phyloP scores from a whole-genome alignment of 2,888 invertebrate species.

The Eugnorisma glareosa region DNA sequence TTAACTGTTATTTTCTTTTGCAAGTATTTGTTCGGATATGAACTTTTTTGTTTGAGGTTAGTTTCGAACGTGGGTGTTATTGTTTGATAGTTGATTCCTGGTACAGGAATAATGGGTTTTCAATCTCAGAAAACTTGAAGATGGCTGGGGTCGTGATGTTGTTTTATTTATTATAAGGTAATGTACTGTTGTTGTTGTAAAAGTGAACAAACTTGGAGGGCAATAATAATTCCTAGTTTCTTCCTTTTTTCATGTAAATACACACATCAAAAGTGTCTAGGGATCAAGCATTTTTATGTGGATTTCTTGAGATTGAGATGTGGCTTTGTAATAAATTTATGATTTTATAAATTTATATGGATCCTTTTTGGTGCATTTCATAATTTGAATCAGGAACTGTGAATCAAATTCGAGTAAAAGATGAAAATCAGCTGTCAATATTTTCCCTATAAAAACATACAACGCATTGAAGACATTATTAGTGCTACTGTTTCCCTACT shows the following conservation, averaged over 20 bases:
- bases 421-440: no score
- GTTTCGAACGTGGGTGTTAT: constrained; percentile 26
- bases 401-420: no score
- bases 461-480: no score
- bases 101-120: constrained; percentile 9
- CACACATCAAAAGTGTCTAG: no score
- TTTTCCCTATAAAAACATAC: no score
- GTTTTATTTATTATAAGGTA: background rate
- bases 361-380: no score
- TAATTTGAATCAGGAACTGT: no score
- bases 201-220: background rate
- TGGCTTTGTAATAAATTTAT: no score
- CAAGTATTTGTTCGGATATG: constrained; percentile 41
- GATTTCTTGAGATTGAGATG: no score
- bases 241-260: background rate
- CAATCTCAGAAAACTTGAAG: background rate
- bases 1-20: constrained; percentile 58
- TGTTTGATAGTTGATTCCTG: constrained; percentile 27
- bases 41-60: constrained; percentile 41
- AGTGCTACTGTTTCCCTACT: no score
- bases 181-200: background rate
- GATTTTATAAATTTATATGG: no score
- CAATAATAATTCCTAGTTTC: background rate
- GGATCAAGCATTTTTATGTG: no score
- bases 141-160: background rate